These are phyloP conservation scores for Entosphenus tridentatus DNA, from an alignment of 2,113 vertebrate genomes.

Conservation along the genomic window DNA sequence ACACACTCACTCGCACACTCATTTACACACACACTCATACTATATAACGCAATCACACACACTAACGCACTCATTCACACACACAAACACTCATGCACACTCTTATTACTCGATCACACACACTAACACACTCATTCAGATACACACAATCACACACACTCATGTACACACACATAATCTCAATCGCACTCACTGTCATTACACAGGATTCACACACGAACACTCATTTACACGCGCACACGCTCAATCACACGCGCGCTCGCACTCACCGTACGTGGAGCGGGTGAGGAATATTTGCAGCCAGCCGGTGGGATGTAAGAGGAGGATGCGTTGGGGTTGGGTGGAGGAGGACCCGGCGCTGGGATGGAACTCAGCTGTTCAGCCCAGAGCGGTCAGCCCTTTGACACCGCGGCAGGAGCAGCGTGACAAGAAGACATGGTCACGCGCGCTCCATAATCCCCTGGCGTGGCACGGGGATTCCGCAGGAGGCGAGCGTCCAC, in stretches of 20 bases:
- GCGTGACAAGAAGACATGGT: no score
- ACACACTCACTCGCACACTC: neutral
- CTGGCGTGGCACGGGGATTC: no score
- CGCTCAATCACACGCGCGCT: neutral
- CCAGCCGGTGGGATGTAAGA: no score
- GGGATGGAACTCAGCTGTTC: no score
- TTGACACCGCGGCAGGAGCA: no score
- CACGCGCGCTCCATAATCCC: no score
- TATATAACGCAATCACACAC: neutral
- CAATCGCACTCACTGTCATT: neutral
- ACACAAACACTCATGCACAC: neutral
- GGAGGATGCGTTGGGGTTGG: no score
- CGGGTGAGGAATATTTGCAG: no score
- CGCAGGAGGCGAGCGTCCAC: no score
- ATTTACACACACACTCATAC: constrained; percentile 1
- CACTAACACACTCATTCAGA: neutral
- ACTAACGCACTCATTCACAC: neutral
- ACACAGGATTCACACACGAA: neutral
- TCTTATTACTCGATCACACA: neutral
- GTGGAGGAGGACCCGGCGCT: no score
- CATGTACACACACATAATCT: neutral
- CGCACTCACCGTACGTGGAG: neutral
- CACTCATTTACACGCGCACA: neutral
- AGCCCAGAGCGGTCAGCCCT: no score
- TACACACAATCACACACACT: neutral